These are phyloP conservation scores for Otolemur garnettii DNA, from an alignment of 2,113 vertebrate species.

Conservation along the genomic window DNA sequence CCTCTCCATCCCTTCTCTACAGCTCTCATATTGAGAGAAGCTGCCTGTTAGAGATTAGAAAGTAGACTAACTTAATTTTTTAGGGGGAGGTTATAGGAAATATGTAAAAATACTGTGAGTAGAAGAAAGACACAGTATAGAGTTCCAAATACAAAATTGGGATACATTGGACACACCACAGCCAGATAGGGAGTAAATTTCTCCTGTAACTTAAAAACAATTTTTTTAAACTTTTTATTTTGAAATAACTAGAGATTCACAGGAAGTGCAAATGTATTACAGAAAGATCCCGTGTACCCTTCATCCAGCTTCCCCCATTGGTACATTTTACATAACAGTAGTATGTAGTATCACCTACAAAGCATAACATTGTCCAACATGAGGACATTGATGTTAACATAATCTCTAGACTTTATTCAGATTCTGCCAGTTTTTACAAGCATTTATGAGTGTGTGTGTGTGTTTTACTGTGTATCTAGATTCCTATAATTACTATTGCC, in stretches of 20 bases:
- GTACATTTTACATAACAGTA: background rate
- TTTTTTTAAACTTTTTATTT: background rate
- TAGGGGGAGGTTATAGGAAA: background rate
- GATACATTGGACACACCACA: background rate
- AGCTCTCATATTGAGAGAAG: background rate
- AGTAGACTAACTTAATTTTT: background rate
- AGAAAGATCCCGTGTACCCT: background rate
- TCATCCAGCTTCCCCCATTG: background rate
- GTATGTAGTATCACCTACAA: too few relatives aligned
- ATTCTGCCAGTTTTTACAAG: background rate
- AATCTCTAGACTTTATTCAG: background rate
- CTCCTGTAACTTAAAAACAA: background rate
- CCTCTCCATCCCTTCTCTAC: background rate
- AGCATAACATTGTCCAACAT: background rate
- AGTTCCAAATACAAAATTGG: background rate
- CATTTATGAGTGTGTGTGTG: accelerated
- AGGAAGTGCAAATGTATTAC: background rate
- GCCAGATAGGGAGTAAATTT: background rate
- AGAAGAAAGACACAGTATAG: background rate
- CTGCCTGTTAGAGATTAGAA: background rate
- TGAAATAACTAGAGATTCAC: background rate
- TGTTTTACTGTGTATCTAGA: background rate
- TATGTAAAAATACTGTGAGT: background rate
- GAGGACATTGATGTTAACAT: background rate
- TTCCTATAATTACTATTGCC: background rate